These are phyloP conservation scores for Gorsachius magnificus DNA, from an alignment of 2,797 vertebrate genomes.

Conservation along the genomic window DNA sequence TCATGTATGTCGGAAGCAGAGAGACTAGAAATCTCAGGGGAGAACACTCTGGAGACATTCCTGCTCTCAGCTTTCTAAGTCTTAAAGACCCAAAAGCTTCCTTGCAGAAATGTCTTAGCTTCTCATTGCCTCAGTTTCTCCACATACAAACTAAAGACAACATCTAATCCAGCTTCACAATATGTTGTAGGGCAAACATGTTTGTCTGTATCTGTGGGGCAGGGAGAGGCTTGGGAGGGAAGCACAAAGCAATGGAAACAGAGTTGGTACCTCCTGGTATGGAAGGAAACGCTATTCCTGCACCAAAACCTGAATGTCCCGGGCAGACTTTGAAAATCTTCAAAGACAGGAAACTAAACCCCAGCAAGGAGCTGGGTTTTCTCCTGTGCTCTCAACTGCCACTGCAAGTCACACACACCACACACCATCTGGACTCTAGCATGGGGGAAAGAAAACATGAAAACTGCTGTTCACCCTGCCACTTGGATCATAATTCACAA, in stretches of 20 bases:
- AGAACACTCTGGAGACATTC: neutral
- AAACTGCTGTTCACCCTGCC: neutral
- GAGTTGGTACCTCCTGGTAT: neutral
- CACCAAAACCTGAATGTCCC: neutral
- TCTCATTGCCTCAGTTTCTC: neutral
- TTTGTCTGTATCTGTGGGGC: neutral
- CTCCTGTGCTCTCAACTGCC: neutral
- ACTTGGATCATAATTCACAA: neutral
- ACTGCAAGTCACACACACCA: neutral
- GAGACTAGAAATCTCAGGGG: neutral
- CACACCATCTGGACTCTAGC: neutral
- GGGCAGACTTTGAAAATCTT: neutral
- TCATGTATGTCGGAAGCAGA: neutral
- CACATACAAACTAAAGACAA: neutral
- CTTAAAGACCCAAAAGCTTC: neutral
- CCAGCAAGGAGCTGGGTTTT: rapidly evolving
- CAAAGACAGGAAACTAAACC: neutral
- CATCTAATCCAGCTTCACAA: neutral
- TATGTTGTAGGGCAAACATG: neutral
- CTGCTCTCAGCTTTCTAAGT: neutral
- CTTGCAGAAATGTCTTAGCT: neutral
- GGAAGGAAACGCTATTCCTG: neutral
- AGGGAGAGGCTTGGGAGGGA: neutral
- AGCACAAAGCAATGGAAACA: neutral
- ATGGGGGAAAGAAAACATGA: neutral